phyloP scores from a whole-genome alignment of 2,888 invertebrate genomes.

The Xiphydria camelus region DNA sequence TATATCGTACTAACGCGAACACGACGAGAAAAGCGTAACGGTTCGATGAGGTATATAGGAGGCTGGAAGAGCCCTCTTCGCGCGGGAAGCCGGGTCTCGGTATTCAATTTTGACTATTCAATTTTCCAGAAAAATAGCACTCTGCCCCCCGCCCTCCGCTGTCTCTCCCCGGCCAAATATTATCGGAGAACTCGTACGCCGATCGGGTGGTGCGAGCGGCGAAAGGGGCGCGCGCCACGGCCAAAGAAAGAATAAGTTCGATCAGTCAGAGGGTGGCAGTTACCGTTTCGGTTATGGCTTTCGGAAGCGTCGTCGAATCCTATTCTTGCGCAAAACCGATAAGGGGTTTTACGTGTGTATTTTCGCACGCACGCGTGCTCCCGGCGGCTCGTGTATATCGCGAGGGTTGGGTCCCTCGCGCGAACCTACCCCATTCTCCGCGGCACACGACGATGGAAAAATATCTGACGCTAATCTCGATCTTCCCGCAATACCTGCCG shows the following conservation, averaged over 20 bases:
- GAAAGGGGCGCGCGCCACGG: slow-evolving; percentile 23
- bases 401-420: no score
- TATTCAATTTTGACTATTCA: slow-evolving; percentile 54
- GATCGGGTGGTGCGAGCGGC: slow-evolving; percentile 15
- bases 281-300: slow-evolving; percentile 59
- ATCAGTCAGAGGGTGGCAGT: slow-evolving; percentile 57
- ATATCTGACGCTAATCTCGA: no score
- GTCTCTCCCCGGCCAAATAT: slow-evolving; percentile 28
- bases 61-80: no score
- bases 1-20: no score
- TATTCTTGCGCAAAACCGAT: slow-evolving; percentile 59
- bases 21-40: no score
- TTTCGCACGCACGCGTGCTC: slow-evolving; percentile 34
- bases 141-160: slow-evolving; percentile 16
- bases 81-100: slow-evolving; percentile 8
- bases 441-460: background rate
- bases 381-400: no score
- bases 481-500: background rate
- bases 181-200: slow-evolving; percentile 35
- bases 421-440: background rate
- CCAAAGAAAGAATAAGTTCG: slow-evolving; percentile 52
- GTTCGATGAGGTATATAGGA: no score
- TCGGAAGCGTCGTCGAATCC: slow-evolving; percentile 57
- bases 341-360: slow-evolving; percentile 49
- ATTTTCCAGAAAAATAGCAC: slow-evolving; percentile 53